Evolutionary conservation across 2,888 invertebrate genomes (phyloP).

Genomic region (Campopleginae sp.): DNA sequence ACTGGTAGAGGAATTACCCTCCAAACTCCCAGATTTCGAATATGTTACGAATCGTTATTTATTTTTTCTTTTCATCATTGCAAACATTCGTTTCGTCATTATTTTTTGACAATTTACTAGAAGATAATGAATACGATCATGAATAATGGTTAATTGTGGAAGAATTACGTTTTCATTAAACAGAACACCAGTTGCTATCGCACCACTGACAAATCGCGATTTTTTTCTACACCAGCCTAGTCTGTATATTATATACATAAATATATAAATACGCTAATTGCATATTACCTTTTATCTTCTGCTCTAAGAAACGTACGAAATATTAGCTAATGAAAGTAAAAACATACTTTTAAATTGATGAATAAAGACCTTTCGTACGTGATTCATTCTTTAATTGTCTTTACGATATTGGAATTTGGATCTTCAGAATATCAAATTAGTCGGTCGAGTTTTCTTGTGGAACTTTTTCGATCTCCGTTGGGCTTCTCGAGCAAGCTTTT

Average conservation of each 20-base stretch:
- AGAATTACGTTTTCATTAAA: background rate
- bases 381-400: conserved; percentile 14
- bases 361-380: conserved; percentile 39
- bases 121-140: background rate
- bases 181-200: background rate
- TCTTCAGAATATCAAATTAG: background rate
- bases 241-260: conserved; percentile 11
- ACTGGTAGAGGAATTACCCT: background rate
- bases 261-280: conserved; percentile 59
- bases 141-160: background rate
- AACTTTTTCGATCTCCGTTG: background rate
- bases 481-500: background rate
- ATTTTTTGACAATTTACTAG: background rate
- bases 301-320: conserved; percentile 48
- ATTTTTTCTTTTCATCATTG: background rate
- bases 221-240: background rate
- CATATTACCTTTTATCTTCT: conserved; percentile 46
- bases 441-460: background rate
- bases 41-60: background rate
- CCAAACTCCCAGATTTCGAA: background rate
- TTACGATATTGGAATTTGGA: conserved; percentile 12
- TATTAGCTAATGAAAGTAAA: conserved; percentile 64
- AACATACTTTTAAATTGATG: conserved; percentile 69
- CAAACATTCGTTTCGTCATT: background rate
- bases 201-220: background rate